Evolutionary conservation across 2,113 vertebrate genomes (phyloP), one percentile per base, ranked within the genome.

Genomic region (Notechis scutatus): DNA sequence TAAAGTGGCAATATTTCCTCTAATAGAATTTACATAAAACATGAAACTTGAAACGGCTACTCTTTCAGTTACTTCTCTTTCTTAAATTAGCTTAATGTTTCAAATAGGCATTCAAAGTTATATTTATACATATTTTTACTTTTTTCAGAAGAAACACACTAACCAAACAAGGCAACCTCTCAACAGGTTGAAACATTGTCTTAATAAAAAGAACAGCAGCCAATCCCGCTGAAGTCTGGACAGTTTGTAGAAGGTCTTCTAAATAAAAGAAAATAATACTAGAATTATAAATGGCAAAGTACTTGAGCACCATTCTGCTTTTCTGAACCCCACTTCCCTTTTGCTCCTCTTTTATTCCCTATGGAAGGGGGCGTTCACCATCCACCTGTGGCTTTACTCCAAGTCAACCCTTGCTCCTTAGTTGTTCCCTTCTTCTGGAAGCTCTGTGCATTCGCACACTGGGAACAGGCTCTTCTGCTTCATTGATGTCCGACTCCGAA

Each of bases 141-240:
- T 93, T 81, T 88, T 95, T 26, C 94, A 50, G 0, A 9, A 93
- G 96, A 42, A 92, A 90, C 3, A 26, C 6, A 96, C 99, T 98
- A 93, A 99, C 99, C 97, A 98, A 96, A 42, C 96, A 96, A 61
- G 98, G 98, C n/a, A 99, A 94, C 26, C 97, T 93, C 91, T 98
- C 98, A 96, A 91, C 95, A 81, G 97, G 96, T 26, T 97, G 97
- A 96, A 98, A 97, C 96, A 98, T 98, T 34, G 97, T 97, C 94
- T 98, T 98, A 95, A 97, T 97, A 91, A 99, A 97, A 57, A 99
- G 96, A 94, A 99, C 96, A 55, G 98, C 95, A 0, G 99, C 99
- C 97, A 99, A 98, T 64, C 98, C 99, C 0, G 99, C 98, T 8
- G 99, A 98, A 54, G 98, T 99, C 95, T 98, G 99, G 89, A 99